Evolutionary conservation across 2,797 vertebrate species (phyloP).

Genomic region (Chanos chanos): DNA sequence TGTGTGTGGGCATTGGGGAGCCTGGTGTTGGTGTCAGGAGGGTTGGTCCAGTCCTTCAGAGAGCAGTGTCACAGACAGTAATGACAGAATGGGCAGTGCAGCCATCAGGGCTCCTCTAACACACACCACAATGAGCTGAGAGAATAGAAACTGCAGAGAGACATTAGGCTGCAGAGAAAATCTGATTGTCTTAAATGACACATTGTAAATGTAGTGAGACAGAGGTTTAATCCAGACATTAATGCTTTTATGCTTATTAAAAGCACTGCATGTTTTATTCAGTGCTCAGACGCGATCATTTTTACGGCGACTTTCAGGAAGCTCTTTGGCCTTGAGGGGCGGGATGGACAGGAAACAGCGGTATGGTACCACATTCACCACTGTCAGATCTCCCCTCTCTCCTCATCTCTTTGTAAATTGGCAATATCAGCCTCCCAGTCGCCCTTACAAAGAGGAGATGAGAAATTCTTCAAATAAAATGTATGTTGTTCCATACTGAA

Average conservation of each 20-base stretch:
- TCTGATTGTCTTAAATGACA: conserved; percentile 50
- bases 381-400: conserved; percentile 7
- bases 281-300: background rate
- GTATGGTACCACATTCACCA: background rate
- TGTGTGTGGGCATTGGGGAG: no score
- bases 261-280: conserved; percentile 49
- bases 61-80: no score
- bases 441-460: no score
- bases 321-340: background rate
- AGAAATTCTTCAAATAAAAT: no score
- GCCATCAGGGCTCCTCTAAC: no score
- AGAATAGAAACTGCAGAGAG: conserved; percentile 37
- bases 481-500: no score
- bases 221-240: conserved; percentile 48
- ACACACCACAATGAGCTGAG: no score
- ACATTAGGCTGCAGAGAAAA: conserved; percentile 51
- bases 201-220: conserved; percentile 54
- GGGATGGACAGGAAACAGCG: background rate
- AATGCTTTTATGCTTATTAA: conserved; percentile 49
- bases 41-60: no score
- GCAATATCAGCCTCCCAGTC: no score
- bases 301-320: background rate
- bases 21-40: no score
- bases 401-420: no score
- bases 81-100: no score